A percentile compares a stretch with the other conserved stretches of the same genome.
Evolutionary conservation across 1,140 invertebrate genomes (phyloP).

Genomic region (Microplitis mediator): DNA sequence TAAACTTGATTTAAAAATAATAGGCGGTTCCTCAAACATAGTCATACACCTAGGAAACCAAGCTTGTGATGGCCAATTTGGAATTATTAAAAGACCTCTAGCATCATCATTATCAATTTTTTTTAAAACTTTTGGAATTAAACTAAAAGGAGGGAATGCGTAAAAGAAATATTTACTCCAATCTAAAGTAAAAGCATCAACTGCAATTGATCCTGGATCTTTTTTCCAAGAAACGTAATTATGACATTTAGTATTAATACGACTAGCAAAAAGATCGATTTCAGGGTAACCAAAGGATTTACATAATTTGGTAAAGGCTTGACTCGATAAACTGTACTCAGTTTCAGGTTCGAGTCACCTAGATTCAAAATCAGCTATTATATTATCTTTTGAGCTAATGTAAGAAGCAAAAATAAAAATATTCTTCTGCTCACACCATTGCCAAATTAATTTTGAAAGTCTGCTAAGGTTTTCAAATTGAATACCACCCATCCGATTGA

Average conservation of each 20-base stretch:
- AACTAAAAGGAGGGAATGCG: too few relatives aligned
- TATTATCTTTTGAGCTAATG: conserved; percentile 22
- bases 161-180: too few relatives aligned
- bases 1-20: too few relatives aligned
- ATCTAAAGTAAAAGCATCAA: not conserved
- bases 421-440: conserved; percentile 23
- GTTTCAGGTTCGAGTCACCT: conserved; percentile 19
- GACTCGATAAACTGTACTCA: not conserved
- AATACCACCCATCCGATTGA: conserved; percentile 29
- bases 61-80: conserved; percentile 16
- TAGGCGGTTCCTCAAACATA: too few relatives aligned
- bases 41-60: not conserved
- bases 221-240: conserved; percentile 38
- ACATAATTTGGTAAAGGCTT: conserved; percentile 11
- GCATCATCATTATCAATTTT: too few relatives aligned
- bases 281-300: conserved; percentile 19
- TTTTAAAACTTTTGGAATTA: too few relatives aligned
- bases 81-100: too few relatives aligned
- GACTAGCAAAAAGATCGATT: conserved; percentile 41
- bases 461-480: conserved; percentile 14
- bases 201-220: conserved; percentile 31
- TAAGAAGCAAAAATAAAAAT: conserved; percentile 28
- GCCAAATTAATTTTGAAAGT: conserved; percentile 21
- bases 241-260: conserved; percentile 38
- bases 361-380: conserved; percentile 21